Evolutionary conservation across 2,797 vertebrate species (phyloP), one percentile per base, ranked within the genome.

Genomic region (Periparus ater): DNA sequence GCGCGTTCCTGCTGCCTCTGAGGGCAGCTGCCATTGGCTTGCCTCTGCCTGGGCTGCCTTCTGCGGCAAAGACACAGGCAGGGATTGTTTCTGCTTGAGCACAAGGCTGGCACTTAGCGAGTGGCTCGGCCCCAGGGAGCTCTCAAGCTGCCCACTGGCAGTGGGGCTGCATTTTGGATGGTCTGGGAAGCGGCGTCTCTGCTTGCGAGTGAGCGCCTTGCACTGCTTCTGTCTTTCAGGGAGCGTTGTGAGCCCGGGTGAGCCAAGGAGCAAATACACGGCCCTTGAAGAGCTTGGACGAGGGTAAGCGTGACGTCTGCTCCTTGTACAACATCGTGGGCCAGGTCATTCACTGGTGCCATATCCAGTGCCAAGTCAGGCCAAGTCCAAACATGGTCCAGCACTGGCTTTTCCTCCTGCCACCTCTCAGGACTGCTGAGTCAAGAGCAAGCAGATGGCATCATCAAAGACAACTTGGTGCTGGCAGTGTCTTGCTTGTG

Each of bases 131-230:
- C 27, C 42, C 40, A 21, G n/a, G 51, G 22, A 55, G 42, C 27
- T 38, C 8, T 38, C 61, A 11, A 30, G 32, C 32, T 44, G 3
- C 16, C 0, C 2, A 2, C n/a, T n/a, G n/a, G n/a, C 48, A 30
- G 38, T 2, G 40, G n/a, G 10, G 17, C 26, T 30, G n/a, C 50
- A 3, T 20, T 45, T 36, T 6, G 61, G 6, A 30, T 2, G 6
- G 0, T 23, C 6, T 36, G n/a, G 9, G n/a, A 4, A 45, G 61
- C 5, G 4, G 17, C 7, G 1, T 16, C 7, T 30, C 26, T 5
- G 16, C 15, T 26, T 4, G 16, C 5, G 5, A 15, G 38, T 7
- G 50, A 65, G 40, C 8, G 4, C 13, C 40, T 8, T 45, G 61
- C 17, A 4, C 8, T 16, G 45, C 73, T 65, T 25, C 26, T 78